Evolutionary conservation across 2,113 vertebrate species (phyloP), one percentile per base, ranked within the genome.

Genomic region (Callionymus lyra): DNA sequence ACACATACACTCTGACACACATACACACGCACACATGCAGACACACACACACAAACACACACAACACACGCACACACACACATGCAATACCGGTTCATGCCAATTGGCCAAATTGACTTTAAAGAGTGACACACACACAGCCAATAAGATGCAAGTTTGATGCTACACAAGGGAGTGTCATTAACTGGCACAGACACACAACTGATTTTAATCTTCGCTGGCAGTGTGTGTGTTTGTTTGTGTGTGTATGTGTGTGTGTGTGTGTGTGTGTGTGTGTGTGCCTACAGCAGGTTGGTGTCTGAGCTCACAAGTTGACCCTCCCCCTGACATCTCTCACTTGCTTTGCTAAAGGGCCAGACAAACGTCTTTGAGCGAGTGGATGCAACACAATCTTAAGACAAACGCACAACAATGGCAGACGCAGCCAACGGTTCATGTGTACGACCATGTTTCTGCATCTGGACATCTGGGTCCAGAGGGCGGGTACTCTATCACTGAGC

Each of bases 71-170:
- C 21, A 27, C 21, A 27, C 21, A 8, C 21, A 8, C 21, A 27
- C 21, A 27, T 8, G 8, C 21, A 27, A 4, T 5, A 8, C 21
- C 21, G 21, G 8, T 8, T 27, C 21, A 27, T 27, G 21, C 21
- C 4, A 27, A 27, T 27, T 8, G 8, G 21, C 4, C 21, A 27
- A 27, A 27, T 4, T 27, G 21, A 5, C 4, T 4, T 27, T 27
- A 27, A 27, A 27, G 21, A 8, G 4, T 27, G 21, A 27, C 8
- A 8, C 1, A 27, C 8, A 8, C 1, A 14, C 45, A 47, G 18
- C 76, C 73, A 70, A 68, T 75, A 66, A 70, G 52, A 16, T 53
- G 44, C 18, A 9, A 19, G 52, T 10, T 21, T 58, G 39, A 49
- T 49, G 48, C 19, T n/a, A 15, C 56, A 31, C 19, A 27, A 10